Conservation (phyloP, 2,888 invertebrate genomes). For the Graphium colonna region DNA sequence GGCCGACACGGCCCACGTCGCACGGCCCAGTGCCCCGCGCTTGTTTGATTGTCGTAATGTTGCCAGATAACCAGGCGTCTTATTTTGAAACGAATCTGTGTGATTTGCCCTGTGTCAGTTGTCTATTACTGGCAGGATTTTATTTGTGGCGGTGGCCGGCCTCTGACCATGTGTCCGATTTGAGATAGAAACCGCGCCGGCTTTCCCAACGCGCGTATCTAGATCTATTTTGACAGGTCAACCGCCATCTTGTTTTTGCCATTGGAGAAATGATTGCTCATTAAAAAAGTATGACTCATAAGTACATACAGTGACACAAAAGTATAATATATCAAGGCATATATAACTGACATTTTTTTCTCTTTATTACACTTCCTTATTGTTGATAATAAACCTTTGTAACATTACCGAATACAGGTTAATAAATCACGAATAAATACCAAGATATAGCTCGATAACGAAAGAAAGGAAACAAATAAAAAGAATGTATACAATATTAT, state of each 20-base stretch:
- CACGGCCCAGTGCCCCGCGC: conserved; percentile 8
- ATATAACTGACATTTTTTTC: too few relatives aligned
- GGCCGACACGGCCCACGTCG: conserved; percentile 8
- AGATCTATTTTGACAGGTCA: too few relatives aligned
- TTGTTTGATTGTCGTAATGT: conserved; percentile 8
- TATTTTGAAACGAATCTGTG: conserved; percentile 18
- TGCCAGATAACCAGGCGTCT: conserved; percentile 7
- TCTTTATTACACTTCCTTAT: too few relatives aligned
- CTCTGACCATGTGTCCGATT: background rate
- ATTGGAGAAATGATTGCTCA: too few relatives aligned
- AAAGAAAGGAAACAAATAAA: conserved; percentile 2
- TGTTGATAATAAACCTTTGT: too few relatives aligned
- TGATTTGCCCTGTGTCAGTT: conserved; percentile 5
- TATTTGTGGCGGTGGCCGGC: background rate
- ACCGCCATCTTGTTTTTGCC: too few relatives aligned
- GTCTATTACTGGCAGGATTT: background rate
- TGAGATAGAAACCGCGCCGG: background rate
- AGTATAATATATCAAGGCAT: too few relatives aligned
- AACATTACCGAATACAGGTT: too few relatives aligned
- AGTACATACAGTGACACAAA: too few relatives aligned
- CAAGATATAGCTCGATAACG: background rate
- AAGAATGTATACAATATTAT: background rate
- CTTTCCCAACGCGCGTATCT: background rate
- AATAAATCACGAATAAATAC: background rate
- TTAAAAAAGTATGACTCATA: too few relatives aligned